Base-by-base conservation (phyloP, 2,888 invertebrate species). In the Seira sanloemensis region DNA sequence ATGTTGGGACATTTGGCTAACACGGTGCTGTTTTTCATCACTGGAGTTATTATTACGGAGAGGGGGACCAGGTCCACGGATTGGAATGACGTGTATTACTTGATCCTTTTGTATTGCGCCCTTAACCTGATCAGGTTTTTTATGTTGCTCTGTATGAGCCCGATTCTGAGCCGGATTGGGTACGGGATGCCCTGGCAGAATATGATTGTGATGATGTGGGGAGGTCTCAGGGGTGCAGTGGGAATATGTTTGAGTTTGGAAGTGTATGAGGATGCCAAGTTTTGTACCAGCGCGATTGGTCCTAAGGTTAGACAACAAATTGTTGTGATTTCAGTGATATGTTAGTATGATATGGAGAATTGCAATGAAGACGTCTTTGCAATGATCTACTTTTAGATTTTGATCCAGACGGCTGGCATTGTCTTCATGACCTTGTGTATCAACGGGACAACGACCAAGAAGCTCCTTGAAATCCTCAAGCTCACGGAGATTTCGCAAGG, bases 171-270 rank as follows among this genome's bases (percentile, higher is more conserved):
- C 19, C 91, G 91, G 19, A 91, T 93, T 1, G 94, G 94, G 0
- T 94, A 94, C 88, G 93, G 93, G 0, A 91, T 94, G 90, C 91
- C 92, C 0, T 93, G 94, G 93, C 92, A 93, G 86, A 93, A 93
- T 81, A 92, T 92, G 86, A 90, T 93, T 87, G 93, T 94, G 1
- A 92, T 94, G 89, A 93, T 93, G 4, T 94, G 94, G 94, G 93
- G 94, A 5, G 94, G 94, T 23, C 26, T 87, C n/a, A 25, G 86
- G n/a, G 94, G 94, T 0, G 93, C 94, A 0, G 91, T 94, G 7
- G 93, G 93, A 0, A 91, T 94, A 21, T 93, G 93, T 72, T 90
- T 94, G 50, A 93, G 94, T 0, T 90, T 94, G n/a, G 92, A 93
- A 67, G 93, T 94, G 5, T 90, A 92, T 18, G 91, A 93, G 85